Conservation (phyloP, 1,140 invertebrate genomes). For the Macrobrachium rosenbergii region DNA sequence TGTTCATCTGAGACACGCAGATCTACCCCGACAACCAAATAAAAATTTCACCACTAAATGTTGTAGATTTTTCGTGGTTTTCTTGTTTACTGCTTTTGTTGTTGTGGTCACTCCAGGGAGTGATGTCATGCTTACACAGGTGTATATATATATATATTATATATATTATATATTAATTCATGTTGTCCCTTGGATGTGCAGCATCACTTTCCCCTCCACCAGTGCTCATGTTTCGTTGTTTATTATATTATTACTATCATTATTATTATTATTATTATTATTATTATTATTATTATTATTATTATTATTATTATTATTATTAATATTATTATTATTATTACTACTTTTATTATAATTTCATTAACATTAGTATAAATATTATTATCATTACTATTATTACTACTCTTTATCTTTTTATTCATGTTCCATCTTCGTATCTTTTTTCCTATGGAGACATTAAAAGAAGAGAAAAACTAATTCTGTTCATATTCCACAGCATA, state of each 20-base stretch:
- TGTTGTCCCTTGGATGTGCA: constrained; percentile 9
- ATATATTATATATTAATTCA: constrained; percentile 2
- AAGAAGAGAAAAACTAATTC: too few species aligned
- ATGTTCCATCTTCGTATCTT: constrained; percentile 15
- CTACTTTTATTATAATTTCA: too few species aligned
- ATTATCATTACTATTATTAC: background rate
- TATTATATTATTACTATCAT: too few species aligned
- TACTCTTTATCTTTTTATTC: constrained; percentile 11
- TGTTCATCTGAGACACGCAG: too few species aligned
- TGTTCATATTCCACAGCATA: background rate
- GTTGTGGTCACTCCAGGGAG: constrained; percentile 17
- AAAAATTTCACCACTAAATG: too few species aligned
- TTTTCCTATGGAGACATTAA: background rate
- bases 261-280: too few species aligned
- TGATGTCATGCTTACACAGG: constrained; percentile 10
- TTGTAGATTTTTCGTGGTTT: background rate
- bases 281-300: too few species aligned
- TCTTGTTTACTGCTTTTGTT: constrained; percentile 9
- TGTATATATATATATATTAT: constrained; percentile 36
- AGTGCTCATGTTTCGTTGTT: too few species aligned
- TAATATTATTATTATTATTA: background rate
- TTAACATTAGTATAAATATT: too few species aligned
- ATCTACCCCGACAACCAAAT: too few species aligned
- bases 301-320: too few species aligned
- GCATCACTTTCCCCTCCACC: background rate